These are phyloP conservation scores for Axea sp. DNA, from an alignment of 2,888 invertebrate species.

Conservation along the genomic window DNA sequence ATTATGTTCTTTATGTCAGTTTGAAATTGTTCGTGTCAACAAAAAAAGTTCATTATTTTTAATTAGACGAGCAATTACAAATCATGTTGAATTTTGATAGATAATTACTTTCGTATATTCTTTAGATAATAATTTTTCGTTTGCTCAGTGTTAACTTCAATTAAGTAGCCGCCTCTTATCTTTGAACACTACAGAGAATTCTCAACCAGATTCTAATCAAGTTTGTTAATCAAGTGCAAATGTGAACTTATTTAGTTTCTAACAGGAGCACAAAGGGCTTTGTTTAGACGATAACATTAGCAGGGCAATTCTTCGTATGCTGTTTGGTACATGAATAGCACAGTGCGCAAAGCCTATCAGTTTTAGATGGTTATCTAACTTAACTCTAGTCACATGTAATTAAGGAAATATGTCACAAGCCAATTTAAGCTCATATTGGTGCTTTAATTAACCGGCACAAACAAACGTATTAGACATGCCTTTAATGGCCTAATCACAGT, in stretches of 20 bases:
- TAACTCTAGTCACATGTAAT: conserved; percentile 20
- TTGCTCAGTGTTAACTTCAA: conserved; percentile 20
- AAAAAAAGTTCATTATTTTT: not conserved
- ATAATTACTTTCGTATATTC: not conserved
- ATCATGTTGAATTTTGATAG: not conserved
- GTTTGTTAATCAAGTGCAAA: conserved; percentile 55
- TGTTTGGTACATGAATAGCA: conserved; percentile 17
- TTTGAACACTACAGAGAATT: conserved; percentile 6
- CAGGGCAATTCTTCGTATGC: conserved; percentile 18
- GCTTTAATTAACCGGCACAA: conserved; percentile 10
- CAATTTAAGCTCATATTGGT: conserved; percentile 23
- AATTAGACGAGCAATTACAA: not conserved
- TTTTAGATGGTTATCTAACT: conserved; percentile 42
- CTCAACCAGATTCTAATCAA: conserved; percentile 35
- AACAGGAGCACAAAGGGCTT: conserved; percentile 42
- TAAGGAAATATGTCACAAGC: conserved; percentile 46
- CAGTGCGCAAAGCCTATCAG: conserved; percentile 22
- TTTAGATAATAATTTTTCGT: conserved; percentile 10
- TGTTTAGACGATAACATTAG: conserved; percentile 43
- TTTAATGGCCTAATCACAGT: conserved; percentile 11
- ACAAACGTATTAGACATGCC: conserved; percentile 6
- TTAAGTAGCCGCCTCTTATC: conserved; percentile 36
- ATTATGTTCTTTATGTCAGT: not conserved
- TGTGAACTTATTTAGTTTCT: conserved; percentile 37
- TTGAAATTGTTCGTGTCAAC: not conserved